Base-by-base conservation (phyloP, 2,888 invertebrate species). In the Penaeus monodon region DNA sequence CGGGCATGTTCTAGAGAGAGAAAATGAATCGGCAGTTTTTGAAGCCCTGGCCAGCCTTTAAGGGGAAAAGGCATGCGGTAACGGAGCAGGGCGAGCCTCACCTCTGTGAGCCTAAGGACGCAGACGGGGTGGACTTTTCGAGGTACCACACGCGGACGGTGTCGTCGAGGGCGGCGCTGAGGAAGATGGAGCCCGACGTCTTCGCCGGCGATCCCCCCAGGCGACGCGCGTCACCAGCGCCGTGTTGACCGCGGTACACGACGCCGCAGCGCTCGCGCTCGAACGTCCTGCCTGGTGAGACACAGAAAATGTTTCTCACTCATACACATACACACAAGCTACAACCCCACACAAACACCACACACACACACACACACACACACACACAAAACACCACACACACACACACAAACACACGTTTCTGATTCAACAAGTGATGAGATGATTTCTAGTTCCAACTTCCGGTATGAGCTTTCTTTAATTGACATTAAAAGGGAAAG, bases 91-190 rank as follows among this genome's bases (percentile, higher is more conserved):
- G 33, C 22, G 63, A 17, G 63, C 1, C 87, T 87, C 68, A 89
- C 89, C 80, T 89, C 80, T 20, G 79, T 74, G 20, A 85, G 64
- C 29, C 66, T 81, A n/a, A 89, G 88, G 22, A 88, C 77, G 57
- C 84, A 86, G 12, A 89, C 79, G 27, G 88, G 7, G 24, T 81
- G 22, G 74, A 68, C 57, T 89, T 89, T 38, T 87, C 85, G 22
- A 89, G 64, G 74, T 84, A 74, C 89, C 89, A 89, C 8, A 89
- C 88, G 14, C 88, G 74, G 68, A 89, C 86, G 17, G 89, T 84
- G 63, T 89, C 88, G 76, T 89, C 89, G 22, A 89, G 74, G 17
- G 89, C 83, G 29, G 86, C 84, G 0, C 88, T 88, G 14, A 89
- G 78, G 89, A 89, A 89, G 33, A 89, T 88, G 27, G 81, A 82